Evolutionary conservation across 2,797 vertebrate genomes (phyloP), one percentile per base, ranked within the genome.

Genomic region (Hydrophis major): DNA sequence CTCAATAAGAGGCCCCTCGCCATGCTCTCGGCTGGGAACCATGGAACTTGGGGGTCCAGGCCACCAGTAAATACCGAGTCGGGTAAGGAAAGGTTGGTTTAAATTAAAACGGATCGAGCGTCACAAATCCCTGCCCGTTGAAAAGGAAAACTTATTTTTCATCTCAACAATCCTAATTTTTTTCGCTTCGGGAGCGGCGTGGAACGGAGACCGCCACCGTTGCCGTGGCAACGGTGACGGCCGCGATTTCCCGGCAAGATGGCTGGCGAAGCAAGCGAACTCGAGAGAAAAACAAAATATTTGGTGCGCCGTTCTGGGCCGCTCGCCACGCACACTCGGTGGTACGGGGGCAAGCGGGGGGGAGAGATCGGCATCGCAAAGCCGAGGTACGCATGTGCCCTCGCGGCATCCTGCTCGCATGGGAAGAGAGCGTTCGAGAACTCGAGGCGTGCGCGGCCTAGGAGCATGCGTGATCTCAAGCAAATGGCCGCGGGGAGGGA

Each of bases 221-320:
- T 94, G 86, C 89, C 89, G 1, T 88, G 86, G 93, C 22, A 90
- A 94, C 86, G n/a, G 74, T 42, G 88, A 90, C 60, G 60, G 88
- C 27, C 78, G 27, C 37, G 1, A 22, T 7, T 18, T 2, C 32
- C 60, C 6, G 55, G 14, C 91, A 92, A 94, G 55, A 94, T 94
- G 91, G 91, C 78, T 5, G 88, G 4, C 53, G 74, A 50, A 11
- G 53, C 27, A 37, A 50, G 18, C 87, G 7, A 66, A 69, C 27
- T 10, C 18, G 20, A 57, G 63, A 37, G 2, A 13, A 14, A 14
- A 37, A 88, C 25, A 55, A 66, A 74, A 74, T 8, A 5, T 20
- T 12, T 12, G 42, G 55, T 16, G 0, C 1, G 87, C 22, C 91
- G 8, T 61, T 92, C 91, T 92, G 10, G 2, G 6, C 37, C 28